These are phyloP conservation scores for Amiota minor DNA, from an alignment of 2,888 invertebrate genomes.

Conservation along the genomic window DNA sequence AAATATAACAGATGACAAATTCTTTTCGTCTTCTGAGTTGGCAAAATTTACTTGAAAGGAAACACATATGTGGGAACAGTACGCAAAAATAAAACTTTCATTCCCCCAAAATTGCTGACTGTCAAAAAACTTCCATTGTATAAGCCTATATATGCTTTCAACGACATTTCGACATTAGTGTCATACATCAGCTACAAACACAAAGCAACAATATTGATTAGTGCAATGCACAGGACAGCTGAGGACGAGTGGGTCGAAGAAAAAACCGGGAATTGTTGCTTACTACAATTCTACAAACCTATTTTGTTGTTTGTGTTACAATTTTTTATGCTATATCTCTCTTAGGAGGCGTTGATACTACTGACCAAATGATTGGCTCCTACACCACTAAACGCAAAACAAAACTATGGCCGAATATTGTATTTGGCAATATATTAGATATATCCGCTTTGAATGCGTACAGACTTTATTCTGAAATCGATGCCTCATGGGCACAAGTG, in stretches of 20 bases:
- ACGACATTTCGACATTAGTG: slow-evolving; percentile 25
- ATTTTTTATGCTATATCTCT: too few species aligned
- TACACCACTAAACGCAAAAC: slow-evolving; percentile 16
- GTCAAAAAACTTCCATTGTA: slow-evolving; percentile 30
- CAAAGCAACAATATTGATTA: slow-evolving; percentile 31
- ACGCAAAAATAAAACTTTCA: slow-evolving; percentile 13
- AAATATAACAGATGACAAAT: slow-evolving; percentile 22
- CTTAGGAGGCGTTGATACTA: too few species aligned
- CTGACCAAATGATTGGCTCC: too few species aligned
- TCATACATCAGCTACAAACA: slow-evolving; percentile 29
- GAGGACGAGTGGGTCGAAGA: slow-evolving; percentile 6
- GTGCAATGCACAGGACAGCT: slow-evolving; percentile 32
- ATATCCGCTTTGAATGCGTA: slow-evolving; percentile 17
- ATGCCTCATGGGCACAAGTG: slow-evolving; percentile 25
- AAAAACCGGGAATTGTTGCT: slow-evolving; percentile 13
- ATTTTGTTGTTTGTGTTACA: too few species aligned
- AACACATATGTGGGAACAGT: slow-evolving; percentile 29
- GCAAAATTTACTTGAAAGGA: too few species aligned
- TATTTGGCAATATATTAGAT: slow-evolving; percentile 24
- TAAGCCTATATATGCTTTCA: slow-evolving; percentile 28
- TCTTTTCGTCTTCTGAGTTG: slow-evolving; percentile 23
- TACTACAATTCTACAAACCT: too few species aligned
- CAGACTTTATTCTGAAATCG: slow-evolving; percentile 13
- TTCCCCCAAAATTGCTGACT: slow-evolving; percentile 21
- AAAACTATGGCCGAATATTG: slow-evolving; percentile 23